These are phyloP conservation scores for Ariolimax columbianus DNA, from an alignment of 2,888 invertebrate genomes.

Conservation along the genomic window DNA sequence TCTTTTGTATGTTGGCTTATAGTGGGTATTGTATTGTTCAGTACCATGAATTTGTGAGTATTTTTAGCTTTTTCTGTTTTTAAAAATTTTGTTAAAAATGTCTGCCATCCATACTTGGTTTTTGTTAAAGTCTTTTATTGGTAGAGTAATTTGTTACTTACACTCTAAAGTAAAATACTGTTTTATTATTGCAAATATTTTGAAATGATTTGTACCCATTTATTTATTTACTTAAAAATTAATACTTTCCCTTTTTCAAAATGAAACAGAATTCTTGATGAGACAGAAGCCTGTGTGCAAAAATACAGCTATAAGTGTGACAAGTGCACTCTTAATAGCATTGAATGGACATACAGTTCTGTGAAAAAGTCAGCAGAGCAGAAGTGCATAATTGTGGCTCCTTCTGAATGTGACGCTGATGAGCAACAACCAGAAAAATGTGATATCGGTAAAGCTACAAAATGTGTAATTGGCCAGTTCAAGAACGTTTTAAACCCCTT, in stretches of 20 bases:
- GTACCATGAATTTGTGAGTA: too few species aligned
- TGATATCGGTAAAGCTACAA: constrained; percentile 13
- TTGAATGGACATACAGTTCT: constrained; percentile 16
- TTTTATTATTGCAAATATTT: neutral
- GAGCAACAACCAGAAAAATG: neutral
- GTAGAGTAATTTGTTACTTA: neutral
- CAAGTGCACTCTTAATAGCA: neutral
- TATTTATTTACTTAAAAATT: neutral
- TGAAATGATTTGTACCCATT: neutral
- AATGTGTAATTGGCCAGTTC: constrained; percentile 8
- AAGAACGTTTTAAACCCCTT: neutral
- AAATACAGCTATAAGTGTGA: constrained; percentile 48
- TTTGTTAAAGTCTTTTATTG: too few species aligned
- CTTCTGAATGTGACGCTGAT: neutral
- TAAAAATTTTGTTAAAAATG: too few species aligned
- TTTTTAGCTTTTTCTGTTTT: too few species aligned
- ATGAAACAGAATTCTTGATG: neutral
- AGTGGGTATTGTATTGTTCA: too few species aligned
- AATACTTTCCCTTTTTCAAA: neutral
- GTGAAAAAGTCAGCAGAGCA: neutral
- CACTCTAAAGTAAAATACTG: neutral
- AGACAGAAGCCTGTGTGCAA: constrained; percentile 35
- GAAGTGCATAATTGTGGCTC: neutral
- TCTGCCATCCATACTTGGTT: too few species aligned
- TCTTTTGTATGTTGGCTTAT: too few species aligned